Evolutionary conservation across 2,113 vertebrate genomes (phyloP), one percentile per base, ranked within the genome.

Genomic region (Amphilophus citrinellus): DNA sequence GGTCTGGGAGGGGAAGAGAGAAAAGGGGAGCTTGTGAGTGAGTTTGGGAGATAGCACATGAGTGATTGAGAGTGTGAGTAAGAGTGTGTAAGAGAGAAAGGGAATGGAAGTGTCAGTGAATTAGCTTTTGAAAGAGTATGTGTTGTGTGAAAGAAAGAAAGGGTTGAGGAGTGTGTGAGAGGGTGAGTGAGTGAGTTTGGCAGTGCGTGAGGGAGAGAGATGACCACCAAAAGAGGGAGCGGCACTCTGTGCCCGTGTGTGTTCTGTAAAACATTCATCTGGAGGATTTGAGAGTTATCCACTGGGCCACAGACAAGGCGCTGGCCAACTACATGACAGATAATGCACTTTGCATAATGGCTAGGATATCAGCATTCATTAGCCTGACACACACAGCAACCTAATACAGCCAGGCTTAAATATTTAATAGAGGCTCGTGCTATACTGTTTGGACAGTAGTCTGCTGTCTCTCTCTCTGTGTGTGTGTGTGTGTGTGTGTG

Each of bases 291-390:
- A 57, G 61, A 79, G 65, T 84, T 35, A 80, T 61, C 80, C 84
- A 65, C 39, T 60, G 47, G 10, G 30, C 42, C 39, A 77, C 9
- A 73, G 66, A 53, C 47, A n/a, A 73, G 68, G 68, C 47, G 0
- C 68, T 35, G 20, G 37, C 75, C 42, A 61, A 62, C 71, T 82
- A 82, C 84, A 87, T 50, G 82, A 60, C n/a, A 30, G 79, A 85
- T 87, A 47, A 87, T 89, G 79, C 6, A 20, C 50, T 84, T 65
- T 73, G 71, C 76, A 90, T 80, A 87, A 84, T 63, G 60, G 44
- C 66, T 50, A 66, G 77, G 53, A 82, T 84, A 88, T 87, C 76
- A 61, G 47, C 86, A 79, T 61, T 59, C 79, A 77, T 61, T 58
- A 76, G 17, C 3, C 68, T 32, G 68, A 71, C 79, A 77, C 50